Percentiles rank a stretch among this genome's conserved stretches.
Conservation (phyloP, 2,888 invertebrate species). For the Drosophila phalerata region DNA sequence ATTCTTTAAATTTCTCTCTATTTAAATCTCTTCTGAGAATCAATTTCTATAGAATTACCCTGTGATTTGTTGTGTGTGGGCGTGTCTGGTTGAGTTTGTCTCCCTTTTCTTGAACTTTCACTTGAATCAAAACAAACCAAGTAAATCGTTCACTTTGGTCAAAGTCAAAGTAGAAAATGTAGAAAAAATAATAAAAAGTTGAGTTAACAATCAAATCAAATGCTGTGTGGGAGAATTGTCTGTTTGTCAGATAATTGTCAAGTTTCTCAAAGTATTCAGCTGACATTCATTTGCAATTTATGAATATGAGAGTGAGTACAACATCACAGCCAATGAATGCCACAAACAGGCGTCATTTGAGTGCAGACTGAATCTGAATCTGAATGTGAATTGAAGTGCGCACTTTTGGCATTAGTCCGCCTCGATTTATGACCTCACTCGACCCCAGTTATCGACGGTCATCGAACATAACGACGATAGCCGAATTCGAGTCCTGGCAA, state of each 20-base stretch:
- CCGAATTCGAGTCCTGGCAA: constrained; percentile 19
- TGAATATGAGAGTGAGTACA: constrained; percentile 18
- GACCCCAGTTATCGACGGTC: constrained; percentile 15
- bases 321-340: constrained; percentile 55
- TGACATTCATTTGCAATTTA: constrained; percentile 40
- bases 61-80: constrained; percentile 9
- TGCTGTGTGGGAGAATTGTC: constrained; percentile 5
- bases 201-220: background rate
- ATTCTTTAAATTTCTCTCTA: constrained; percentile 3
- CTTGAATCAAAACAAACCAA: constrained; percentile 29
- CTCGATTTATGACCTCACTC: constrained; percentile 69
- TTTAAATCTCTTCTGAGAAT: background rate
- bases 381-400: constrained; percentile 61
- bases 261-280: constrained; percentile 23
- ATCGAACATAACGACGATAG: constrained; percentile 10
- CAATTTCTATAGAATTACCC: constrained; percentile 7
- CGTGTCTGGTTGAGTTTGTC: constrained; percentile 31
- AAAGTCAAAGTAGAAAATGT: constrained; percentile 34
- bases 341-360: constrained; percentile 58
- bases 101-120: constrained; percentile 24
- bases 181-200: constrained; percentile 9
- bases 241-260: constrained; percentile 23
- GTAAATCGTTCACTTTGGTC: constrained; percentile 37
- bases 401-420: constrained; percentile 65
- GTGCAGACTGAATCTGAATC: constrained; percentile 16